These are phyloP conservation scores for Clytia hemisphaerica DNA, from an alignment of 30 jellyfish, hydroid and myxozoan species.

Conservation along the genomic window DNA sequence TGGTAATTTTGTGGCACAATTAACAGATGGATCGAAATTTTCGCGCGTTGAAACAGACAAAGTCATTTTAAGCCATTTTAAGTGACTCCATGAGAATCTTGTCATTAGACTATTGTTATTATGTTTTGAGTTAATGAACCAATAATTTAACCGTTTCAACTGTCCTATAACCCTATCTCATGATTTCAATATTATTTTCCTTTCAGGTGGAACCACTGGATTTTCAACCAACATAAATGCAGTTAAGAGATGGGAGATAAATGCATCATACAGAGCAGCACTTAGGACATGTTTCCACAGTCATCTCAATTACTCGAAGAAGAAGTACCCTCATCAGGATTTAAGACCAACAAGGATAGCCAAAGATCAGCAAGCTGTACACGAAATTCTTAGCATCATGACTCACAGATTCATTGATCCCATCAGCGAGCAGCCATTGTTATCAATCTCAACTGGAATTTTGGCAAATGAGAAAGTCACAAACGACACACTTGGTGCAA, in stretches of 20 bases:
- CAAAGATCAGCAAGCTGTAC: slow-evolving; percentile 32
- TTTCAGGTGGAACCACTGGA: slow-evolving; percentile 42
- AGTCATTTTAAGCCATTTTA: background rate
- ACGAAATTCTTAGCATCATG: slow-evolving; percentile 3
- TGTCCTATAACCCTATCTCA: too few species aligned
- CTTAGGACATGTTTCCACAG: slow-evolving; percentile 35
- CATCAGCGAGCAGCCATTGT: slow-evolving; percentile 1
- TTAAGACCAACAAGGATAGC: slow-evolving; percentile 21
- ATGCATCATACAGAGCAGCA: slow-evolving; percentile 46
- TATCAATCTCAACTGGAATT: slow-evolving; percentile 10
- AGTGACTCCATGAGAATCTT: too few species aligned
- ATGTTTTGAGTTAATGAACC: too few species aligned
- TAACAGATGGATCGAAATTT: slow-evolving; percentile 1
- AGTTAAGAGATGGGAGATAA: slow-evolving; percentile 36
- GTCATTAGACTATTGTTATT: too few species aligned
- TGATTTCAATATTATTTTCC: too few species aligned
- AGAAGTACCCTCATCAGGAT: slow-evolving; percentile 27
- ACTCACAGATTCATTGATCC: background rate
- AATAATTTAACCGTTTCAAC: too few species aligned
- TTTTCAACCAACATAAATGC: slow-evolving; percentile 26
- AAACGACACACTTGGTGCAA: background rate
- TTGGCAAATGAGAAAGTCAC: slow-evolving; percentile 11
- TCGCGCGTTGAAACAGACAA: slow-evolving; percentile 9
- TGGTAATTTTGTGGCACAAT: background rate
- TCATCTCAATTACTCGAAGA: slow-evolving; percentile 12